Percentiles rank a stretch among this genome's conserved stretches.
Conservation (phyloP, 2,888 invertebrate species). For the Uropetala carovei region DNA sequence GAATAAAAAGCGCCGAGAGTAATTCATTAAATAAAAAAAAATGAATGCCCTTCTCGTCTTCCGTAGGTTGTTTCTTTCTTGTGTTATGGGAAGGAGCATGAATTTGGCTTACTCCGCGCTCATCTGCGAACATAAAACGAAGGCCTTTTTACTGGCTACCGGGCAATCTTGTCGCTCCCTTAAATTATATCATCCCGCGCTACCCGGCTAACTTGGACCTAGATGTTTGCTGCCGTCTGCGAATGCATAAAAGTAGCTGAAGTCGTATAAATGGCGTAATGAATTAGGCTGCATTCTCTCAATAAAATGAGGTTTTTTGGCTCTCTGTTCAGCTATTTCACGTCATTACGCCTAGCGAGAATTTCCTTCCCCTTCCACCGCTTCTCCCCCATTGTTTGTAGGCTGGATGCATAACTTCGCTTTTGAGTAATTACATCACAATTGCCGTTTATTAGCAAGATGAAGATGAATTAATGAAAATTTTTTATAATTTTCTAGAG, state of each 20-base stretch:
- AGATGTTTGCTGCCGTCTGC: conserved; percentile 19
- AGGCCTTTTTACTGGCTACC: conserved; percentile 7
- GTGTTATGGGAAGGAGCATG: conserved; percentile 15
- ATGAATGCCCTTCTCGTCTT: neutral
- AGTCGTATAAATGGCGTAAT: conserved; percentile 36
- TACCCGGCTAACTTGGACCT: neutral
- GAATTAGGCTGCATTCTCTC: conserved; percentile 3
- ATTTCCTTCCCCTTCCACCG: neutral
- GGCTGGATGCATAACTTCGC: neutral
- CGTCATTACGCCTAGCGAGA: neutral
- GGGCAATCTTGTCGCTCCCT: conserved; percentile 40
- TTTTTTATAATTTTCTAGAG: neutral
- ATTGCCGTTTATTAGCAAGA: neutral
- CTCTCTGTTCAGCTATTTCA: conserved; percentile 1
- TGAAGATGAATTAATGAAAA: neutral
- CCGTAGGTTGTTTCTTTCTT: neutral
- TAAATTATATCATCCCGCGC: conserved; percentile 22
- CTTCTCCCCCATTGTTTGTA: neutral
- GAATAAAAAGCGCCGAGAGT: neutral
- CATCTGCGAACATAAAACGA: neutral
- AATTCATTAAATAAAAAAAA: conserved; percentile 45
- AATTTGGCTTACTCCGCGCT: neutral
- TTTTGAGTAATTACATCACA: neutral
- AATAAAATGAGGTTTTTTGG: conserved; percentile 6
- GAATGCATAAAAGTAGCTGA: conserved; percentile 6